Base-by-base conservation (phyloP, 2,113 vertebrate genomes). In the Solenodon paradoxus region DNA sequence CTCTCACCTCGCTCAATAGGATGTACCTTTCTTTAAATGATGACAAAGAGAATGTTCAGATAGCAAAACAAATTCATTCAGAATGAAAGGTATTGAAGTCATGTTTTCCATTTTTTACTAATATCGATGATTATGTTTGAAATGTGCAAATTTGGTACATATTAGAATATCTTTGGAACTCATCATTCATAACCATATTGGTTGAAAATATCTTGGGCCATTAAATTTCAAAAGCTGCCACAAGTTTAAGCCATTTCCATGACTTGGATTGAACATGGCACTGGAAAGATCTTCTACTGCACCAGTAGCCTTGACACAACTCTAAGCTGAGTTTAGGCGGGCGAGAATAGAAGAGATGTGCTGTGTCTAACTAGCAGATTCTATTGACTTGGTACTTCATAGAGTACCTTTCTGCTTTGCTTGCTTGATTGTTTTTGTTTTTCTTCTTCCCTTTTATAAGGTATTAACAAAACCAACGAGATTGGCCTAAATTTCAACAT, bases 291-390 rank as follows among this genome's bases (percentile, higher is more conserved):
- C 19, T 26, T n/a, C 9, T 15, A 40, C 0, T 8, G 20, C 28
- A 42, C 26, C 0, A 12, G 9, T 1, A 2, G 22, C 8, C 45
- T 69, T 49, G 40, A 28, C 9, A 7, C 8, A 38, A 5, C 19
- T 79, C 61, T 24, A 16, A 49, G 38, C 11, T 47, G 51, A 24
- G 1, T 26, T 40, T 69, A 5, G 42, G 47, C 32, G 30, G 16
- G 3, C 1, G 30, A 47, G 0, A 20, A 1, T 7, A 26, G 17
- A 1, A 53, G n/a, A 47, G 7, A 8, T 6, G 3, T 9, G 5
- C 16, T 61, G 0, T 2, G 5, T 8, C 28, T 20, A 2, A 49
- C 15, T 17, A 11, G n/a, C 9, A 8, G 1, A 9, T 3, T 35
- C n/a, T 35, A 12, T 20, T 47, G 32, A 55, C 30, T 38, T 2